phyloP scores from a whole-genome alignment of 2,113 vertebrate genomes.

The Felis chaus region DNA sequence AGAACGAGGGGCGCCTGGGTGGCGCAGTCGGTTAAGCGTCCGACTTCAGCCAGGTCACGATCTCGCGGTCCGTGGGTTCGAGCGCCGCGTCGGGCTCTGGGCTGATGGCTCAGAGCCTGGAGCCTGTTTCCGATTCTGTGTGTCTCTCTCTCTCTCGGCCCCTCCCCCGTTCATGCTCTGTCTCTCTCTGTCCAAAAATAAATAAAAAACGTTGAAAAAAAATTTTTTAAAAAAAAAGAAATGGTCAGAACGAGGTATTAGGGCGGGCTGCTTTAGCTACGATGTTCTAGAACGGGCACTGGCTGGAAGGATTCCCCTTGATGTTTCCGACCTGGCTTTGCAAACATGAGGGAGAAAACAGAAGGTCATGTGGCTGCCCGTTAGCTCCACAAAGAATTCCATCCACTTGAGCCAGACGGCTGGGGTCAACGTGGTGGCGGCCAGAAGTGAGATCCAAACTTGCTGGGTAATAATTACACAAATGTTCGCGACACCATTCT shows the following conservation, averaged over 20 bases:
- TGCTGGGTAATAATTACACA: background rate
- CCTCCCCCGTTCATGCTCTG: too few species aligned
- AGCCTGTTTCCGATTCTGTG: too few species aligned
- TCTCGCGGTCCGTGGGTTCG: too few species aligned
- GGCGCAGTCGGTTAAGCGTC: too few species aligned
- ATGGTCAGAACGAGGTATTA: background rate
- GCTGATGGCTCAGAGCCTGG: too few species aligned
- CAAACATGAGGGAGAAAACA: background rate
- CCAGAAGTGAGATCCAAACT: background rate
- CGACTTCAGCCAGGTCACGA: too few species aligned
- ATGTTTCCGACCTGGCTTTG: background rate
- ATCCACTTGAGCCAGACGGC: background rate
- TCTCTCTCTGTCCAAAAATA: too few species aligned
- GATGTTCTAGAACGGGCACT: background rate
- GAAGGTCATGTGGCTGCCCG: background rate
- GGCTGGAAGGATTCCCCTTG: background rate
- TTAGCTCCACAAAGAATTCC: background rate
- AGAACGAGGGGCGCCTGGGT: too few species aligned
- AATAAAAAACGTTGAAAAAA: too few species aligned
- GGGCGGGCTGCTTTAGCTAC: background rate
- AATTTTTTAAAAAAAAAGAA: too few species aligned
- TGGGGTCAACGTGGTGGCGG: fast-evolving
- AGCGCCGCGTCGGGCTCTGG: too few species aligned
- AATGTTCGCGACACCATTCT: background rate
- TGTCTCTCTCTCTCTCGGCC: too few species aligned